Evolutionary conservation across 1,140 invertebrate genomes (phyloP), one percentile per base, ranked within the genome.

Genomic region (Drosophila kikkawai): DNA sequence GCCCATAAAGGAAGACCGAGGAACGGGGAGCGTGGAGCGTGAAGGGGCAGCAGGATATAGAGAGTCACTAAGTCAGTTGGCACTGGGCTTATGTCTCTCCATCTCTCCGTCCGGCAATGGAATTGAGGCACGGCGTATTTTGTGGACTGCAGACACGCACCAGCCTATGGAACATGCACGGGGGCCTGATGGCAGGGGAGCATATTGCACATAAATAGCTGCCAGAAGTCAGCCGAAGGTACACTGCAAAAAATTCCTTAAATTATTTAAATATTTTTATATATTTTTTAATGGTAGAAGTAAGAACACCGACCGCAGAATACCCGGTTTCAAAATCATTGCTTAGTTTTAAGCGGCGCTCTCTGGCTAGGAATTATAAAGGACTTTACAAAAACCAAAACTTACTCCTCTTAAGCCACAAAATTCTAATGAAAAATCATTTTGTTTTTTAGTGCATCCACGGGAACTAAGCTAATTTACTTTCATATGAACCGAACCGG

Each of bases 91-190:
- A 48, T 42, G 42, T 60, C 50, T 63, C 37, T 57, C 12, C 50
- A 55, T 41, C 36, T 59, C 26, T 22, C 36, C 36, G 48, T 29
- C 32, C 64, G 61, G 76, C 81, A 77, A 80, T 88, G 83, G 77
- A 78, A 80, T 88, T 83, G 84, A 74, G 84, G 68, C 65, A 85
- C 82, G 66, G 82, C 82, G 79, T 82, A 82, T 78, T 76, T 85
- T 85, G 82, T 85, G 82, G 75, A 80, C 79, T 86, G 69, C 80
- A 74, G 48, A 79, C 84, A 87, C 83, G 83, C 84, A 87, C 80
- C 75, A 42, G 75, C 58, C 77, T 69, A 71, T 77, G 75, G 55
- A 66, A 45, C 63, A 45, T 57, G 73, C 74, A 76, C 36, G 50
- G 59, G 42, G 53, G 39, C 39, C 47, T 45, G 67, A 58, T 67